Conservation (phyloP, 1,140 invertebrate genomes). For the Brachionus plicatilis region DNA sequence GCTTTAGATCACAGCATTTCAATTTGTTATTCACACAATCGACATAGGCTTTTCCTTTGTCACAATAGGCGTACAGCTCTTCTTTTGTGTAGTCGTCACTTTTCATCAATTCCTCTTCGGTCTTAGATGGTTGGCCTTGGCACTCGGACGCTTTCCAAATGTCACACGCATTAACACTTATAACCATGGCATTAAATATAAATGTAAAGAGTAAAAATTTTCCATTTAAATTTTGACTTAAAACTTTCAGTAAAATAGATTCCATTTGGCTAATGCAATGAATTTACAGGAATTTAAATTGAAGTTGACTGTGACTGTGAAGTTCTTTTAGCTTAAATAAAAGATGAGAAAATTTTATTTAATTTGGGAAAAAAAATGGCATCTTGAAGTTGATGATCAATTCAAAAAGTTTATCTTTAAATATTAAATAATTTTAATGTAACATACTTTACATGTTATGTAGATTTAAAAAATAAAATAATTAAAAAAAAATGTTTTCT, state of each 20-base stretch:
- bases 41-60: conserved; percentile 39
- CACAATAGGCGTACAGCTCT: conserved; percentile 37
- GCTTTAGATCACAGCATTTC: conserved; percentile 39
- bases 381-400: too few species aligned
- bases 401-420: too few species aligned
- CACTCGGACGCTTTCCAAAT: conserved; percentile 40
- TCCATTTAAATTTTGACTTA: background rate
- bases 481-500: too few species aligned
- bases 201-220: background rate
- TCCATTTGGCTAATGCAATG: background rate
- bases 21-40: conserved; percentile 33
- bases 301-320: background rate
- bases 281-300: too few species aligned
- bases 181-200: background rate
- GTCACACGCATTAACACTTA: background rate
- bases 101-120: conserved; percentile 37
- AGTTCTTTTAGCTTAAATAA: background rate
- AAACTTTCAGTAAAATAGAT: background rate
- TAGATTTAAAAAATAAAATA: too few species aligned
- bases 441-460: too few species aligned
- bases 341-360: background rate
- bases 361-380: too few species aligned
- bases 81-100: conserved; percentile 32
- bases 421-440: too few species aligned
- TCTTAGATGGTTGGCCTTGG: background rate